phyloP scores from a whole-genome alignment of 2,888 invertebrate genomes.

The Heliconius erato region DNA sequence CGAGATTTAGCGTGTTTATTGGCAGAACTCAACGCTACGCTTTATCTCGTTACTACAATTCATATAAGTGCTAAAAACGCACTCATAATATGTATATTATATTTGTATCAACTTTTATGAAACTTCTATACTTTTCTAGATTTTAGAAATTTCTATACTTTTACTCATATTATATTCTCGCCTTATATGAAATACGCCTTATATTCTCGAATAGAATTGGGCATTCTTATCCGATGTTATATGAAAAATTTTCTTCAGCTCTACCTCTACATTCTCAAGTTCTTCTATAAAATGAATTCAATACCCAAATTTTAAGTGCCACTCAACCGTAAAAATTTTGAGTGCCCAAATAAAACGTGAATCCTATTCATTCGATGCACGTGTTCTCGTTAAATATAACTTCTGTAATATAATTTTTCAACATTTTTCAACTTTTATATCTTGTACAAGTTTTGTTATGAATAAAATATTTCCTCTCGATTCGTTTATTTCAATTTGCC shows the following conservation, averaged over 20 bases:
- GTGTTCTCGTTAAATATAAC: conserved; percentile 14
- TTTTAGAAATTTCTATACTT: background rate
- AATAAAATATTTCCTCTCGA: conserved; percentile 27
- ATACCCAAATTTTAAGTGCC: conserved; percentile 38
- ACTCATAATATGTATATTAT: no score
- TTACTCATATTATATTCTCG: no score
- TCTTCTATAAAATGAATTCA: conserved; percentile 25
- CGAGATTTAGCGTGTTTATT: no score
- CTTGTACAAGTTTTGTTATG: conserved; percentile 26
- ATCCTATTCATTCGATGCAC: conserved; percentile 20
- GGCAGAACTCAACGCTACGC: no score
- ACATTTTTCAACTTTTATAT: conserved; percentile 26
- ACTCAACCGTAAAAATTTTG: conserved; percentile 30
- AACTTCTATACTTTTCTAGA: background rate
- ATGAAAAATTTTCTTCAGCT: background rate
- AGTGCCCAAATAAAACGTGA: conserved; percentile 38
- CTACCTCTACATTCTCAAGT: background rate
- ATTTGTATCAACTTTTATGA: background rate
- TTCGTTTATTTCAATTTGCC: conserved; percentile 29
- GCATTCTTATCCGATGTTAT: background rate
- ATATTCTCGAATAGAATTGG: background rate
- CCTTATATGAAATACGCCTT: background rate
- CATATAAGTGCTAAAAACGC: no score
- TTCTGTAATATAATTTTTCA: conserved; percentile 25
- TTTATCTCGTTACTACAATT: no score